phyloP scores from a whole-genome alignment of 2,113 vertebrate species.

The Octodon degus region DNA sequence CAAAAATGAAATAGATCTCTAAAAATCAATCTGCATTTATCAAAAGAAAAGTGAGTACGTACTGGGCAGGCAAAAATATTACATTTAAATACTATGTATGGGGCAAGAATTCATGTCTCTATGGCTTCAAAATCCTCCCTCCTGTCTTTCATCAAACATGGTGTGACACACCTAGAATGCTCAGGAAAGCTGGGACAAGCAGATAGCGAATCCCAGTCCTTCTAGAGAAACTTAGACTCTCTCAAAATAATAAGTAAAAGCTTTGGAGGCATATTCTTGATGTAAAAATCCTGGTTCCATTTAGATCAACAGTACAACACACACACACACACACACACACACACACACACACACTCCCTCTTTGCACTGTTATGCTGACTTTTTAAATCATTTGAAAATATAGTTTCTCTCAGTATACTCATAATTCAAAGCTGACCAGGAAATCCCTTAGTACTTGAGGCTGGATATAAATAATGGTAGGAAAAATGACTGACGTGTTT shows the following conservation, averaged over 20 bases:
- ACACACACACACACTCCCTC: background rate
- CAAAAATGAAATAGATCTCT: constrained; percentile 3
- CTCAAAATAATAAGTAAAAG: background rate
- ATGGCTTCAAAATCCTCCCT: background rate
- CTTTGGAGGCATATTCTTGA: background rate
- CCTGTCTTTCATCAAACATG: background rate
- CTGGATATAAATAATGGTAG: constrained; percentile 38
- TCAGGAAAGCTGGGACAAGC: background rate
- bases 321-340: background rate
- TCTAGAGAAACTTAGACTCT: background rate
- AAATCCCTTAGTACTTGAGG: background rate
- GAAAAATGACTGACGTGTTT: background rate
- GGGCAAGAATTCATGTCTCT: background rate
- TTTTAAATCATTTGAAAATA: constrained; percentile 14
- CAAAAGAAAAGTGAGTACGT: background rate
- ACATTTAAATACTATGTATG: background rate
- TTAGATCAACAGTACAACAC: background rate
- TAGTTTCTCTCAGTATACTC: background rate
- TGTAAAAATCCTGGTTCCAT: background rate
- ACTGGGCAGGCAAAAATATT: background rate
- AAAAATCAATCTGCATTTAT: background rate
- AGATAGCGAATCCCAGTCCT: background rate
- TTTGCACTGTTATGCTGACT: background rate
- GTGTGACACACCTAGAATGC: background rate
- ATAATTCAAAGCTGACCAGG: constrained; percentile 27